Conservation (phyloP, 2,888 invertebrate species). For the Dilophus febrilis region DNA sequence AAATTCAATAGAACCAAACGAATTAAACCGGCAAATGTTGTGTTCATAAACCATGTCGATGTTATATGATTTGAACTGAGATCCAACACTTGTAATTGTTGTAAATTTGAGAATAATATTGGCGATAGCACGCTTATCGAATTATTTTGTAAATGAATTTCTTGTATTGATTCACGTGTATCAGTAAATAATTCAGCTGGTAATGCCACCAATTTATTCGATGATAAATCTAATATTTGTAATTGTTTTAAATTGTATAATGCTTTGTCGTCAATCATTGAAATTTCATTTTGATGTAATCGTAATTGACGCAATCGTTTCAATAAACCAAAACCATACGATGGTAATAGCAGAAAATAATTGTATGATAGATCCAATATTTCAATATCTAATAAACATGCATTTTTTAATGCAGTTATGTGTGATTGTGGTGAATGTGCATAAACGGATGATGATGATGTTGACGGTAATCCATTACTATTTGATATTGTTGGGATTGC, state of each 20-base stretch:
- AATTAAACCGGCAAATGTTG: conserved; percentile 74
- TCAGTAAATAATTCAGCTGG: conserved; percentile 74
- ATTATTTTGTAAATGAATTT: conserved; percentile 82
- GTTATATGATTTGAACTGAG: conserved; percentile 73
- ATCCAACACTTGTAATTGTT: conserved; percentile 65
- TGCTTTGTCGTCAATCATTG: conserved; percentile 72
- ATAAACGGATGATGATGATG: conserved; percentile 19
- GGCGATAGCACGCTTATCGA: conserved; percentile 74
- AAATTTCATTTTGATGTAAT: conserved; percentile 76
- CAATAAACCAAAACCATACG: conserved; percentile 64
- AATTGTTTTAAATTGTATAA: conserved; percentile 63
- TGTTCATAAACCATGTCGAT: conserved; percentile 70
- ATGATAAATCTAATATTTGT: conserved; percentile 73
- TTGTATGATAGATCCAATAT: conserved; percentile 70
- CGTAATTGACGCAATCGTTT: conserved; percentile 62
- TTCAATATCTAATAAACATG: conserved; percentile 66
- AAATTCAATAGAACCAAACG: conserved; percentile 73
- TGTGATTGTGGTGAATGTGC: conserved; percentile 15
- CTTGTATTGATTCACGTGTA: conserved; percentile 60
- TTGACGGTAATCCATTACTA: conserved; percentile 5
- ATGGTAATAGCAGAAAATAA: conserved; percentile 67
- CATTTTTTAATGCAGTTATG: conserved; percentile 2
- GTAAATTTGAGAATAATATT: conserved; percentile 69
- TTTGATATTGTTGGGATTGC: neutral
- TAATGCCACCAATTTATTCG: conserved; percentile 76